Evolutionary conservation across 2,113 vertebrate genomes (phyloP).

Genomic region (Lynx canadensis): DNA sequence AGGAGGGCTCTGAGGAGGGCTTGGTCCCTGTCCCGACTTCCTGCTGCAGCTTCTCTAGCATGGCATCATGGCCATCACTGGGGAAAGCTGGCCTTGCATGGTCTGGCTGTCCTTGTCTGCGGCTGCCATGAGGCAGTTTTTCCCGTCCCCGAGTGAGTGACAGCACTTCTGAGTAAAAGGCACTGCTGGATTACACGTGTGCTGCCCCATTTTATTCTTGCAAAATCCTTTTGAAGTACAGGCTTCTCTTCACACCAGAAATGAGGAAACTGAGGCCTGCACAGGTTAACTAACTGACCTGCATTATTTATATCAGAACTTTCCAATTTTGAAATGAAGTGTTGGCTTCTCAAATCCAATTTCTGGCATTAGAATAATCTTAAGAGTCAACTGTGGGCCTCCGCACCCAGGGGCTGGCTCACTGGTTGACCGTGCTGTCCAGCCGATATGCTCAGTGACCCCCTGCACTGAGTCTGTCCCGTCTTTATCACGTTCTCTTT

Average conservation of each 20-base stretch:
- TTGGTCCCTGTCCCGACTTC: not conserved
- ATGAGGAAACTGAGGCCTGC: not conserved
- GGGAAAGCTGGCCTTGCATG: fast-evolving
- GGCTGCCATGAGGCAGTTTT: not conserved
- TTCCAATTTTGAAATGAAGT: constrained; percentile 12
- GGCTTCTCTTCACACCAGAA: not conserved
- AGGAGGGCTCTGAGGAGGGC: not conserved
- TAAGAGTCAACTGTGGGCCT: not conserved
- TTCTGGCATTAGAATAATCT: not conserved
- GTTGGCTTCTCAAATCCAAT: not conserved
- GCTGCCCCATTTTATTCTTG: not conserved
- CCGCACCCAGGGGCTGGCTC: too few relatives aligned
- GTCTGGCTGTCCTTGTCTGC: not conserved
- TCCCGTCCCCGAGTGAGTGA: not conserved
- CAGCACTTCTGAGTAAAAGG: not conserved
- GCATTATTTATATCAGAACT: not conserved
- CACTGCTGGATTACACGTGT: too few relatives aligned
- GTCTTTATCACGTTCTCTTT: constrained; percentile 36
- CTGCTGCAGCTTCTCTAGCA: too few relatives aligned
- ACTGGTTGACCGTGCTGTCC: fast-evolving
- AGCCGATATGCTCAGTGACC: fast-evolving
- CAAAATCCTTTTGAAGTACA: not conserved
- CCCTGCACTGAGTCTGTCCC: not conserved
- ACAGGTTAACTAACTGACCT: not conserved
- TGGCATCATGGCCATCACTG: fast-evolving